Percentiles rank a stretch among this genome's conserved stretches.
Conservation (phyloP, 2,113 vertebrate species). For the Echinops telfairi region DNA sequence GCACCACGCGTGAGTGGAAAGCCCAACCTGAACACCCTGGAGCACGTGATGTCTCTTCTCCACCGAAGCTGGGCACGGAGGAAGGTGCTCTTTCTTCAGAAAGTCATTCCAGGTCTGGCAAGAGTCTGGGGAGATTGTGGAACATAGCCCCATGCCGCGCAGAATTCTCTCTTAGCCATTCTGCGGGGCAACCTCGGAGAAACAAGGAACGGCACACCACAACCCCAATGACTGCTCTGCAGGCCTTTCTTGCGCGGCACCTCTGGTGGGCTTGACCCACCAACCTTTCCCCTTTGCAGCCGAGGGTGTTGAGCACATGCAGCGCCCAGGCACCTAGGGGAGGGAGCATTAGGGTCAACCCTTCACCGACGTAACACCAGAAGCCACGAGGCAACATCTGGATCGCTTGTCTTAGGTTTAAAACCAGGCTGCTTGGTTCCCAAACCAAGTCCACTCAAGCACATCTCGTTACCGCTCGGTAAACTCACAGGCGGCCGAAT, state of each 20-base stretch:
- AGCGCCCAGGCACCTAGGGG: not conserved
- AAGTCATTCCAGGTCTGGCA: not conserved
- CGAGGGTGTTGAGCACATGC: not conserved
- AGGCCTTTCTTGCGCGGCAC: not conserved
- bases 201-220: not conserved
- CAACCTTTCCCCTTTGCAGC: not conserved
- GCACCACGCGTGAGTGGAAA: conserved; percentile 34
- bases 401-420: conserved; percentile 10
- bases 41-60: not conserved
- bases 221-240: not conserved
- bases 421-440: not conserved
- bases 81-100: conserved; percentile 26
- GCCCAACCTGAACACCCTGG: conserved; percentile 13
- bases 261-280: not conserved
- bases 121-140: not conserved
- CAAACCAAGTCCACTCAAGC: not conserved
- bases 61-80: not conserved
- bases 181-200: not conserved
- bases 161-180: not conserved
- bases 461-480: not conserved
- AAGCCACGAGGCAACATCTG: not conserved
- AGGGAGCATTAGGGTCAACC: not conserved
- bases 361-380: conserved; percentile 53
- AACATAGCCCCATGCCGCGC: fast-evolving
- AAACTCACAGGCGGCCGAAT: not conserved